These are phyloP conservation scores for Vicugna pacos DNA, from an alignment of 2,113 vertebrate genomes.

Conservation along the genomic window DNA sequence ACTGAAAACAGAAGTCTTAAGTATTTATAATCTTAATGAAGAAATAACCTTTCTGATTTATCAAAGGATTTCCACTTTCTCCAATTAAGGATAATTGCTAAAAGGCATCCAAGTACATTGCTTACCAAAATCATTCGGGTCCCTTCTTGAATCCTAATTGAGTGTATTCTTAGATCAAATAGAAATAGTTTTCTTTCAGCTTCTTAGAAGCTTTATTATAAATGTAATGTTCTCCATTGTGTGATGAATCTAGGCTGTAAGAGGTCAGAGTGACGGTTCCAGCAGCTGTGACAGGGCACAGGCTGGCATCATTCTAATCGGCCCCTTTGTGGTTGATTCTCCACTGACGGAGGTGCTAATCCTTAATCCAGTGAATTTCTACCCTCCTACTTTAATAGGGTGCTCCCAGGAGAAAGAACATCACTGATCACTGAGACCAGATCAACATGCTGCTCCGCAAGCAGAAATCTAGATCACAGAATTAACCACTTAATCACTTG, in stretches of 20 bases:
- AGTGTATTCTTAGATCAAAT: neutral
- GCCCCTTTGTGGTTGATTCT: neutral
- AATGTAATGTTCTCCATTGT: neutral
- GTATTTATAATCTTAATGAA: neutral
- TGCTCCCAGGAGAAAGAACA: neutral
- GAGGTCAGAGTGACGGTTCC: neutral
- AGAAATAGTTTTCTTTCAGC: accelerated
- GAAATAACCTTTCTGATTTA: neutral
- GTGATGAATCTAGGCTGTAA: accelerated
- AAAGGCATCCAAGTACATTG: accelerated
- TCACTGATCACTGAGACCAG: neutral
- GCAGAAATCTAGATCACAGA: neutral
- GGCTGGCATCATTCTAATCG: neutral
- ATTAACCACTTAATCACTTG: neutral
- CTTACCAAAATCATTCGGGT: neutral
- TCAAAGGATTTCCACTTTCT: neutral
- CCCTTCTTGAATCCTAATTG: neutral
- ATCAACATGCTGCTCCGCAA: accelerated
- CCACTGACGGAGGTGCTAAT: neutral
- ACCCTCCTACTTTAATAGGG: accelerated
- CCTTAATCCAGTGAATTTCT: neutral
- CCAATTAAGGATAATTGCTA: neutral
- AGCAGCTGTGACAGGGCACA: accelerated
- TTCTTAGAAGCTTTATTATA: neutral
- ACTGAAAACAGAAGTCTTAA: neutral